Base-by-base conservation (phyloP, 2,888 invertebrate species). In the Capitulum mitella region DNA sequence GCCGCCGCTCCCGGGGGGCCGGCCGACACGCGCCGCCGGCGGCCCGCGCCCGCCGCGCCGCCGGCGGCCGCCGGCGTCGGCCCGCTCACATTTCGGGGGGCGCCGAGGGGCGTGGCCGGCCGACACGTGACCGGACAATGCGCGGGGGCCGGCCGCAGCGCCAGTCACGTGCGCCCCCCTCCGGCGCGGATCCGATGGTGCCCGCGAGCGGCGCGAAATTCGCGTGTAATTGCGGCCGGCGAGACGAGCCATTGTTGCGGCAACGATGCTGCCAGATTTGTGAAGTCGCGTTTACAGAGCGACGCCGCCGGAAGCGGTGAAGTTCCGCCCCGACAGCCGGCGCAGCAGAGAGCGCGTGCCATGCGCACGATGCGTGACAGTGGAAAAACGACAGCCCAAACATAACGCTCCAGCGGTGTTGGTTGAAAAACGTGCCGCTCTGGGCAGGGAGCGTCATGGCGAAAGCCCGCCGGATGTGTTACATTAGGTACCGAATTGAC, bases 221-320 rank as follows among this genome's bases (percentile, higher is more conserved):
- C 70, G 70, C 37, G 70, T 70, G 70, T 70, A 70, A 70, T 70
- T 70, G 70, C 37, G 12, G 70, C n/a, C 70, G 22, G 12, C 29
- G 70, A 12, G 61, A 32, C 61, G 61, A 70, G 37, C 34, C 37
- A 26, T 37, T 70, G 34, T 70, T 34, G 37, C 37, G 37, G 22
- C 64, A 19, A n/a, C 26, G 54, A n/a, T n/a, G 26, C 3, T n/a
- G n/a, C 3, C 54, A 32, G 32, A 37, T 58, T 58, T 58, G 22
- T 58, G 2, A 32, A 37, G 70, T 22, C 6, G 70, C 37, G 37
- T 37, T 64, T 37, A 26, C 32, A 8, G 19, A 34, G 70, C 37
- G 26, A 8, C 70, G 70, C 5, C 70, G 37, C 22, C 16, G 19
- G n/a, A 26, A 1, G 37, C 37, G 70, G 34, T n/a, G 10, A n/a